Percentiles rank a stretch among this genome's conserved stretches.
phyloP scores from a whole-genome alignment of 2,797 vertebrate genomes.

The Australoheros facetus region DNA sequence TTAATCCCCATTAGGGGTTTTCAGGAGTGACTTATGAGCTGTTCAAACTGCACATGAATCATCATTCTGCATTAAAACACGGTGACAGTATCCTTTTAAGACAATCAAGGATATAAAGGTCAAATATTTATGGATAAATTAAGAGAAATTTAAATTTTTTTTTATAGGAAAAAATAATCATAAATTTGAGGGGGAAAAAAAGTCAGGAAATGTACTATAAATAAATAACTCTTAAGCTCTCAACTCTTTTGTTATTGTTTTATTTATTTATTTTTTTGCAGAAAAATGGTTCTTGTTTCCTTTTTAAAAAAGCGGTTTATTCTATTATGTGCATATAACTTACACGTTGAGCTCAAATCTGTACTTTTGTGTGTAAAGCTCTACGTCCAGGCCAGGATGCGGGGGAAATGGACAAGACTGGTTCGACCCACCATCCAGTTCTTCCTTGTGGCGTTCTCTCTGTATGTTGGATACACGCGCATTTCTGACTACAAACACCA shows the following conservation, averaged over 20 bases:
- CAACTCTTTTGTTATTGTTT: not conserved
- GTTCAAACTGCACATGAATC: not conserved
- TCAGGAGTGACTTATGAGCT: not conserved
- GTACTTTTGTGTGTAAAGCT: constrained; percentile 76
- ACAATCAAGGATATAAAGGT: too few relatives aligned
- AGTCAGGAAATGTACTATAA: not conserved
- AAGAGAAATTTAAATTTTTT: not conserved
- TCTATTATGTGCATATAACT: not conserved
- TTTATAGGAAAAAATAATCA: too few relatives aligned
- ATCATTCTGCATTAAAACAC: not conserved
- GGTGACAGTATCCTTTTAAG: too few relatives aligned
- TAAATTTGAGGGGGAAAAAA: not conserved
- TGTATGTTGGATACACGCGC: constrained; percentile 93
- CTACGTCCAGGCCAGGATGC: constrained; percentile 92
- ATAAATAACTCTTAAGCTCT: not conserved
- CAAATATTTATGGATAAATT: not conserved
- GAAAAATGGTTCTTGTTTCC: not conserved
- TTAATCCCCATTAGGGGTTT: constrained; percentile 10
- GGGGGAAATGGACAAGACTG: constrained; percentile 90
- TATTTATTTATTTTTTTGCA: not conserved
- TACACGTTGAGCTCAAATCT: not conserved
- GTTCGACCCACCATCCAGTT: constrained; percentile 94
- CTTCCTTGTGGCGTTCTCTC: constrained; percentile 88
- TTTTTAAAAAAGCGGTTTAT: too few relatives aligned
- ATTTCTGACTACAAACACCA: constrained; percentile 96